Conservation (phyloP, 2,888 invertebrate genomes). For the Campopleginae sp. region DNA sequence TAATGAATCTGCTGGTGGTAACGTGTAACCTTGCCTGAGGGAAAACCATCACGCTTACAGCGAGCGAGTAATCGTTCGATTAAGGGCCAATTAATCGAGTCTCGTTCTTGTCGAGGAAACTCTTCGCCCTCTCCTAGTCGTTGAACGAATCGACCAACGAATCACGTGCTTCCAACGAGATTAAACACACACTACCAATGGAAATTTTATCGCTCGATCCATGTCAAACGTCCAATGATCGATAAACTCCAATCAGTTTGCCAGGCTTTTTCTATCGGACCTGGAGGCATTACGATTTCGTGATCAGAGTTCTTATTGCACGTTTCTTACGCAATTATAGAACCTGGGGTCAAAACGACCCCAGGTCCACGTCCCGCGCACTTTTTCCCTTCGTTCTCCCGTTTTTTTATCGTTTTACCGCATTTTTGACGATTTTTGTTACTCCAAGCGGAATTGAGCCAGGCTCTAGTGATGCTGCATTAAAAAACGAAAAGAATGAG, state of each 20-base stretch:
- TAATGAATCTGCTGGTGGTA: constrained; percentile 73
- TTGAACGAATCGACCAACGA: constrained; percentile 54
- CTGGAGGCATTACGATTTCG: constrained; percentile 3
- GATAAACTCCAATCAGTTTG: constrained; percentile 41
- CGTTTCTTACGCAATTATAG: constrained; percentile 3
- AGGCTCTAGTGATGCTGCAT: too few relatives aligned
- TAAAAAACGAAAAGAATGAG: too few relatives aligned
- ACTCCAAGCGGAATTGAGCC: too few relatives aligned
- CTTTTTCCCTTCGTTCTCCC: too few relatives aligned
- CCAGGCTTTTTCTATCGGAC: not conserved
- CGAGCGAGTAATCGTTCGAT: constrained; percentile 73
- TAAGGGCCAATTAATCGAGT: constrained; percentile 76
- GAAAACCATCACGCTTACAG: constrained; percentile 56
- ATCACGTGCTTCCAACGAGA: constrained; percentile 26
- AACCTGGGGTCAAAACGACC: too few relatives aligned
- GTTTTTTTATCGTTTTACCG: too few relatives aligned
- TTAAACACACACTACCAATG: constrained; percentile 14
- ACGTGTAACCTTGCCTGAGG: constrained; percentile 50
- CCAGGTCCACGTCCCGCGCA: too few relatives aligned
- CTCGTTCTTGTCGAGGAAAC: constrained; percentile 55
- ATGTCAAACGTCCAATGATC: constrained; percentile 10
- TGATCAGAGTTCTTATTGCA: not conserved
- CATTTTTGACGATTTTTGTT: too few relatives aligned
- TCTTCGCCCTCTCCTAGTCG: not conserved
- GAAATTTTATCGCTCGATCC: constrained; percentile 32